These are phyloP conservation scores for Venturia canescens DNA, from an alignment of 1,140 invertebrate genomes.

Conservation along the genomic window DNA sequence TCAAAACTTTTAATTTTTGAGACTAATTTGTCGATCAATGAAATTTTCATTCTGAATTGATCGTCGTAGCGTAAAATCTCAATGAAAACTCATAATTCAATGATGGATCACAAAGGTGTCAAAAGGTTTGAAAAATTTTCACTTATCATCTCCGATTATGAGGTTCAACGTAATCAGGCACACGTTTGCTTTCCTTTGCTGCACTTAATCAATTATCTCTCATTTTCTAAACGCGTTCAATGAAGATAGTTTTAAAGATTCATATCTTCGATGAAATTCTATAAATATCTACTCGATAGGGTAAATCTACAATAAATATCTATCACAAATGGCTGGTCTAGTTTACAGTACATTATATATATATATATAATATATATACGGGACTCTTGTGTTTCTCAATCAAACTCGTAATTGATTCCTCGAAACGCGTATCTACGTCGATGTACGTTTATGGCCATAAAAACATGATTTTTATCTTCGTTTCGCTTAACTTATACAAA, in stretches of 20 bases:
- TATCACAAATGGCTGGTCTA: constrained; percentile 75
- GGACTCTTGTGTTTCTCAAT: constrained; percentile 5
- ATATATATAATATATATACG: constrained; percentile 53
- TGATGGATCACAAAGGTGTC: not conserved
- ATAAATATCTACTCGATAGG: constrained; percentile 57
- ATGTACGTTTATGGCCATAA: constrained; percentile 34
- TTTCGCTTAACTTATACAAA: not conserved
- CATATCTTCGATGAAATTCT: constrained; percentile 36
- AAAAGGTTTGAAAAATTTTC: not conserved
- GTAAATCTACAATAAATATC: constrained; percentile 74
- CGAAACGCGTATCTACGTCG: not conserved
- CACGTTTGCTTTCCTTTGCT: too few relatives aligned
- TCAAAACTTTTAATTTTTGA: not conserved
- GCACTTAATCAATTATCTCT: not conserved
- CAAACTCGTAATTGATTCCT: not conserved
- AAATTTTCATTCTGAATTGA: not conserved
- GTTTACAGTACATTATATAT: constrained; percentile 17
- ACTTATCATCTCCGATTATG: not conserved
- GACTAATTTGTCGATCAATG: not conserved
- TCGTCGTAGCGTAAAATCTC: too few relatives aligned
- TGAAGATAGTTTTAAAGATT: not conserved
- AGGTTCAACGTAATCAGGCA: too few relatives aligned
- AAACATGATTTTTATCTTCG: not conserved
- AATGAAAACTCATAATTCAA: too few relatives aligned
- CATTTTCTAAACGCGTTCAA: not conserved